These are phyloP conservation scores for Syngnathus floridae DNA, from an alignment of 2,113 vertebrate species.

Conservation along the genomic window DNA sequence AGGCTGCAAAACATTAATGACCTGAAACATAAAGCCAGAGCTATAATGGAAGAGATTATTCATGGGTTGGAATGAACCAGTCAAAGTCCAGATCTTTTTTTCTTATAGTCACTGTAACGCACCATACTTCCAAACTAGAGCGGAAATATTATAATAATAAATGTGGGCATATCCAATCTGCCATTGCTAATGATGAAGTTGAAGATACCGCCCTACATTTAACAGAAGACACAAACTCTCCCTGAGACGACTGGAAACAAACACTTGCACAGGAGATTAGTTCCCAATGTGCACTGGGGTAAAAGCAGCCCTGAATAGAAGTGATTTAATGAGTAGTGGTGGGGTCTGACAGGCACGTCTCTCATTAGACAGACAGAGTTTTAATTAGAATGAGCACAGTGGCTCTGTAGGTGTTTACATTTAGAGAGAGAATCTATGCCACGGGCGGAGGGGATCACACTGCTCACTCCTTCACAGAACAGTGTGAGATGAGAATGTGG, in stretches of 20 bases:
- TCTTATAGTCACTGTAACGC: no score
- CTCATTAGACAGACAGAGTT: slow-evolving; percentile 66
- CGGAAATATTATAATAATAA: background rate
- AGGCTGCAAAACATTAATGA: no score
- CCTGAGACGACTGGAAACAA: slow-evolving; percentile 41
- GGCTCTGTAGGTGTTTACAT: slow-evolving; percentile 64
- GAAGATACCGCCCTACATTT: slow-evolving; percentile 37
- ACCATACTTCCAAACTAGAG: no score
- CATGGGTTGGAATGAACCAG: no score
- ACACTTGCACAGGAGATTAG: slow-evolving; percentile 31
- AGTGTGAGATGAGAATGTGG: slow-evolving; percentile 4
- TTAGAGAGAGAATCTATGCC: slow-evolving; percentile 50
- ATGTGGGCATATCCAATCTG: no score
- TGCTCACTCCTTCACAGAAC: slow-evolving; percentile 34
- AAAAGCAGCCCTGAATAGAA: slow-evolving; percentile 47
- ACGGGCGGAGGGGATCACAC: slow-evolving; percentile 47
- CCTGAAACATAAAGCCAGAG: no score
- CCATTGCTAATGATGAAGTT: background rate
- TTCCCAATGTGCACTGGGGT: slow-evolving; percentile 42
- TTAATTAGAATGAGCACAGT: slow-evolving; percentile 64
- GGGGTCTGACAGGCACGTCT: slow-evolving; percentile 56
- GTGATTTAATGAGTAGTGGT: slow-evolving; percentile 66
- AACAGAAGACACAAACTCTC: slow-evolving; percentile 35
- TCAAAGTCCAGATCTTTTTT: no score
- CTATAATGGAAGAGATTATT: no score